A percentile compares a stretch with the other conserved stretches of the same genome.
These are phyloP conservation scores for Marmota flaviventris DNA, from an alignment of 2,113 vertebrate genomes.

Conservation along the genomic window DNA sequence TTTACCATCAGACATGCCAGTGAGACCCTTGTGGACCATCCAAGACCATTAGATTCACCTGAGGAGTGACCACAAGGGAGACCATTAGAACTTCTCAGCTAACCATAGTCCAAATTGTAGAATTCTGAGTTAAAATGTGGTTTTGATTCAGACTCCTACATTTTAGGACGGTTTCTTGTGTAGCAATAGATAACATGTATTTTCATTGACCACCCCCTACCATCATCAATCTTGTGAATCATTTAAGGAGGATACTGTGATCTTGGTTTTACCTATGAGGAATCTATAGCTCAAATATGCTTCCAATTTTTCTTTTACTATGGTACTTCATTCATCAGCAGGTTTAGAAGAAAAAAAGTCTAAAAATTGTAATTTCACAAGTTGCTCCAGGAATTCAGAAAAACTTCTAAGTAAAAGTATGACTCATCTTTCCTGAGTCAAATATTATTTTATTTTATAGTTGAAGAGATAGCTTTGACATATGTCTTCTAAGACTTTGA, in stretches of 20 bases:
- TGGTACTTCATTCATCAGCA: slow-evolving; percentile 26
- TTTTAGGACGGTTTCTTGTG: neutral
- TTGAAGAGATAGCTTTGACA: neutral
- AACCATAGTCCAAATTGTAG: neutral
- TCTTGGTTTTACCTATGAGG: neutral
- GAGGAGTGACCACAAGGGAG: neutral
- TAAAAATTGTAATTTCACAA: neutral
- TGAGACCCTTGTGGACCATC: neutral
- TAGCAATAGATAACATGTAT: neutral
- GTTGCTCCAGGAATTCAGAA: neutral
- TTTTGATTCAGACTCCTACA: neutral
- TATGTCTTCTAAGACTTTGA: neutral
- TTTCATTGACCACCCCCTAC: neutral
- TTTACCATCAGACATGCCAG: neutral
- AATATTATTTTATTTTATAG: slow-evolving; percentile 43
- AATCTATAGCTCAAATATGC: neutral
- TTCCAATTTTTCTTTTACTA: neutral
- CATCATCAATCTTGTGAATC: neutral
- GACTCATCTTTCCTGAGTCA: slow-evolving; percentile 46
- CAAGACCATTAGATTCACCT: accelerated
- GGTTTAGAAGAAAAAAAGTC: slow-evolving; percentile 13
- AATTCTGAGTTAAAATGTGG: neutral
- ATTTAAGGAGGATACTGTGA: neutral
- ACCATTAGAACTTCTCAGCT: neutral
- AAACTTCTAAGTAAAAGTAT: neutral